phyloP scores from a whole-genome alignment of 2,113 vertebrate genomes.

The human region DNA sequence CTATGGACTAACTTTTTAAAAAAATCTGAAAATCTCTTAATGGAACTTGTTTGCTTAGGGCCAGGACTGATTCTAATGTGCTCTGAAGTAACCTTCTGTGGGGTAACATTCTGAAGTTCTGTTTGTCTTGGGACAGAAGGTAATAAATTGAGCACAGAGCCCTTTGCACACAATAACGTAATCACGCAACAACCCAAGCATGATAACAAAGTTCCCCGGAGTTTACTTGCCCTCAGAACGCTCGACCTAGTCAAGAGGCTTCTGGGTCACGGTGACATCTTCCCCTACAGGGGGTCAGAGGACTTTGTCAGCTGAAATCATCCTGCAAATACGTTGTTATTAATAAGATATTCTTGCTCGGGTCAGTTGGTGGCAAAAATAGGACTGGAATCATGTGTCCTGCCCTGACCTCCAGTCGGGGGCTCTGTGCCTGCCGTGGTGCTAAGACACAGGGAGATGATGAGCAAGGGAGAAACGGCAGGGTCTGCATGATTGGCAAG shows the following conservation, averaged over 20 bases:
- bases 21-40: background rate
- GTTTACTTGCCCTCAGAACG: background rate
- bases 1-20: background rate
- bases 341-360: background rate
- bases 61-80: background rate
- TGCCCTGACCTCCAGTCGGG: background rate
- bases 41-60: background rate
- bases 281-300: background rate
- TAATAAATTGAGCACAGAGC: constrained; percentile 34
- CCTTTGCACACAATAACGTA: constrained; percentile 15
- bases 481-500: background rate
- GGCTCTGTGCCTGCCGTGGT: background rate
- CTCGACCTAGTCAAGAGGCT: background rate
- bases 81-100: background rate
- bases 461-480: background rate
- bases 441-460: background rate
- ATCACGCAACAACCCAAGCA: background rate
- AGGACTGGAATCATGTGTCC: background rate
- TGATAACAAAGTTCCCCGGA: constrained; percentile 15
- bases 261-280: background rate
- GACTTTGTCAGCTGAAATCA: background rate
- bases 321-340: background rate
- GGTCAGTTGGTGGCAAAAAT: background rate
- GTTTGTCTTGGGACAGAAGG: constrained; percentile 30
- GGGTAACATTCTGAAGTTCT: background rate